Evolutionary conservation across 2,113 vertebrate genomes (phyloP).

Genomic region (Coreoperca whiteheadi): DNA sequence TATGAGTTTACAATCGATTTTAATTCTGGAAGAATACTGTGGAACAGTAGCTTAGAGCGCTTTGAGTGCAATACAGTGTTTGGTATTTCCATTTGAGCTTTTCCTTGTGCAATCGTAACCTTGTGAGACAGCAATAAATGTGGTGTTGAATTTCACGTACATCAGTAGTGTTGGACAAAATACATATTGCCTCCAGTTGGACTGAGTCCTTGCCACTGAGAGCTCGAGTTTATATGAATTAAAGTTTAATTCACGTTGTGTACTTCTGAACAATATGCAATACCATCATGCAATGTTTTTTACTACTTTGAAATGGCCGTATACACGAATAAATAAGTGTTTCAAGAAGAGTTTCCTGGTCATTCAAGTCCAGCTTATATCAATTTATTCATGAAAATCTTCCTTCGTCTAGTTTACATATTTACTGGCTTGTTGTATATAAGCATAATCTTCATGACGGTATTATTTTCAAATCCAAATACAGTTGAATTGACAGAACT

Average conservation of each 20-base stretch:
- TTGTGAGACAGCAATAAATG: conserved; percentile 68
- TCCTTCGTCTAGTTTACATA: conserved; percentile 57
- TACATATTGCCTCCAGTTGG: conserved; percentile 1
- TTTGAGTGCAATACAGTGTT: conserved; percentile 37
- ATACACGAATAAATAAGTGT: conserved; percentile 65
- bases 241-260: conserved; percentile 40
- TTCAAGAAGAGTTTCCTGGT: conserved; percentile 64
- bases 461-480: background rate
- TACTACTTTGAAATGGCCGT: conserved; percentile 55
- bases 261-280: conserved; percentile 64
- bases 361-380: conserved; percentile 57
- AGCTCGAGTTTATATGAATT: conserved; percentile 23
- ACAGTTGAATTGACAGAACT: background rate
- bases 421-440: conserved; percentile 23
- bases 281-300: conserved; percentile 64
- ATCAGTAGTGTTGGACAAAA: conserved; percentile 1
- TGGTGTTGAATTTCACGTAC: conserved; percentile 27
- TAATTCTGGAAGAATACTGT: conserved; percentile 1
- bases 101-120: conserved; percentile 56
- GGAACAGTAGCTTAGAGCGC: background rate
- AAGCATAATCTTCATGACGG: conserved; percentile 1
- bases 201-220: background rate
- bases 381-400: conserved; percentile 63
- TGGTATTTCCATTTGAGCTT: conserved; percentile 25
- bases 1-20: conserved; percentile 40